Conservation (phyloP, 2,888 invertebrate species). For the Sinhomidia bicolor region DNA sequence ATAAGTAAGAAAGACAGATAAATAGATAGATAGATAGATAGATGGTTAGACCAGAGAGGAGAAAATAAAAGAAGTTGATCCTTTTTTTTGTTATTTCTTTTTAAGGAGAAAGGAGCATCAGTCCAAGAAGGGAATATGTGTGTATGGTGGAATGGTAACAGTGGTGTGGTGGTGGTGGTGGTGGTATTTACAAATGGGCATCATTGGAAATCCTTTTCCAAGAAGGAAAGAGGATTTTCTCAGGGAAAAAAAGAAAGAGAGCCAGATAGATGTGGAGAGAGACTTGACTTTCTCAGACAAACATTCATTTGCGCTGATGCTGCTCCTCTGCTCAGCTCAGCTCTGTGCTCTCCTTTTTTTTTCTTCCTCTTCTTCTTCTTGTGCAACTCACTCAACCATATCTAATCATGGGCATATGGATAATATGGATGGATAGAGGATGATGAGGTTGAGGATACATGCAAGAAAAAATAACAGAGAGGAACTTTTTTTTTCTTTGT, state of each 20-base stretch:
- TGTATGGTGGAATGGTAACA: too few relatives aligned
- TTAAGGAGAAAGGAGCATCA: neutral
- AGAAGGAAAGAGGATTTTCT: conserved; percentile 32
- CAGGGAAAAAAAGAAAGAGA: neutral
- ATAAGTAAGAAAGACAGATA: neutral
- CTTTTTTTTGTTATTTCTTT: conserved; percentile 13
- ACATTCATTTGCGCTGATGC: neutral
- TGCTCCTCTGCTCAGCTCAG: neutral
- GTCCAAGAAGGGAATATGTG: conserved; percentile 6
- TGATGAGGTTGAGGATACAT: neutral
- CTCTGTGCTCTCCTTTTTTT: too few relatives aligned
- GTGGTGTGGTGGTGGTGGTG: neutral
- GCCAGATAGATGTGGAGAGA: neutral
- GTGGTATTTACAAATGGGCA: conserved; percentile 53
- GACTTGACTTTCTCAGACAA: neutral
- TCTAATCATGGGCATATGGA: conserved; percentile 70
- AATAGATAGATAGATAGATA: neutral
- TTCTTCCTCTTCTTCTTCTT: conserved; percentile 27
- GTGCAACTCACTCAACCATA: conserved; percentile 61
- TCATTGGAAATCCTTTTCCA: conserved; percentile 46
- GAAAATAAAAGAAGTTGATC: conserved; percentile 46
- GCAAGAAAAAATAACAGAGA: neutral
- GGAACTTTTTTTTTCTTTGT: conserved; percentile 30
- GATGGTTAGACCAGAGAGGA: too few relatives aligned
- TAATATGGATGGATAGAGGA: neutral